Base-by-base conservation (phyloP, 2,888 invertebrate genomes). In the Drymonia ruficornis region DNA sequence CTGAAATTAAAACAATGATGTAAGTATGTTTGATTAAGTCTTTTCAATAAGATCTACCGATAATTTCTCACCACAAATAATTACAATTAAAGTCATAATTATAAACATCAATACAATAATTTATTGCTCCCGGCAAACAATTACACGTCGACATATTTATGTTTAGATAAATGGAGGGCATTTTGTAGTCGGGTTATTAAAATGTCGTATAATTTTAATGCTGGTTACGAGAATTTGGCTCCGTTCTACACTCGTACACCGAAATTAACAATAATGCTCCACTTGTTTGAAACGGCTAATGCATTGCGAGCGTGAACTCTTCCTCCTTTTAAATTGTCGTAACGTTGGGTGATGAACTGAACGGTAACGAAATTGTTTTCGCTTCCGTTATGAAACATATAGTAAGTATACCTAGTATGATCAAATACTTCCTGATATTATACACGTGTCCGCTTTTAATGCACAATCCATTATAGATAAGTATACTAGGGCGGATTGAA, bases 1-100 rank as follows among this genome's bases (percentile, higher is more conserved):
- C 96, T 98, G 95, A 18, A 87, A 86, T 52, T 52, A 34, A 36
- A 18, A 54, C 48, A 53, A 16, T 31, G 23, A n/a, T n/a, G n/a
- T n/a, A n/a, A n/a, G n/a, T n/a, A n/a, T n/a, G n/a, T n/a, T n/a
- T n/a, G n/a, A n/a, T n/a, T n/a, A n/a, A n/a, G n/a, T n/a, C n/a
- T n/a, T n/a, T n/a, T n/a, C n/a, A n/a, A n/a, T n/a, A n/a, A n/a
- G n/a, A n/a, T n/a, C n/a, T n/a, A n/a, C n/a, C n/a, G n/a, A n/a
- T n/a, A n/a, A n/a, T n/a, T n/a, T n/a, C n/a, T n/a, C n/a, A n/a
- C n/a, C n/a, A n/a, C n/a, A n/a, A n/a, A n/a, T n/a, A n/a, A n/a
- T n/a, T n/a, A n/a, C n/a, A n/a, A n/a, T n/a, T n/a, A n/a, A n/a
- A n/a, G n/a, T n/a, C n/a, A n/a, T n/a, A n/a, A n/a, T n/a, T n/a